These are phyloP conservation scores for Hemiprocne comata DNA, from an alignment of 2,113 vertebrate genomes.

Conservation along the genomic window DNA sequence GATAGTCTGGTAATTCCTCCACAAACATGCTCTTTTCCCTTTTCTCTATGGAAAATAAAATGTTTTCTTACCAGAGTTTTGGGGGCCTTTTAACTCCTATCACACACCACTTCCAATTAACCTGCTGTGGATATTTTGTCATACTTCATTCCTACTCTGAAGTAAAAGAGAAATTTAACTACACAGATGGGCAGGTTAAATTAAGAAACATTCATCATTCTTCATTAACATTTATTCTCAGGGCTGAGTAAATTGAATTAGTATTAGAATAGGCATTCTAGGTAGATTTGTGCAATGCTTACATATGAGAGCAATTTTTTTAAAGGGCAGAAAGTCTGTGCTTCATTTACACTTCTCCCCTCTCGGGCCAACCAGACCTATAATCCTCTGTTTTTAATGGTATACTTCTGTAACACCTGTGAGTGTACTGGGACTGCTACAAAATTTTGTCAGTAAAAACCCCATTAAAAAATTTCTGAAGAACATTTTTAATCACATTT, in stretches of 20 bases:
- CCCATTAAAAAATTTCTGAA: neutral
- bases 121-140: neutral
- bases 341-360: neutral
- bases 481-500: neutral
- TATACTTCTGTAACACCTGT: neutral
- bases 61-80: neutral
- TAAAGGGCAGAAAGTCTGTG: neutral
- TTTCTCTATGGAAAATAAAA: neutral
- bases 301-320: neutral
- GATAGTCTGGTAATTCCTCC: neutral
- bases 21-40: neutral
- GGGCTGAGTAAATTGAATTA: neutral
- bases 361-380: neutral
- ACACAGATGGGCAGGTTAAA: neutral
- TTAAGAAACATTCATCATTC: neutral
- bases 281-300: neutral
- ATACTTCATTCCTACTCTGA: neutral
- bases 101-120: neutral
- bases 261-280: neutral
- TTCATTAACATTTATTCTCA: neutral
- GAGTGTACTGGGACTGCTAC: neutral
- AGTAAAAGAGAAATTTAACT: neutral
- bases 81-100: neutral
- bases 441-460: neutral
- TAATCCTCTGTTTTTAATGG: neutral